Conservation (phyloP, 2,888 invertebrate species). For the Drosophila neonasuta region DNA sequence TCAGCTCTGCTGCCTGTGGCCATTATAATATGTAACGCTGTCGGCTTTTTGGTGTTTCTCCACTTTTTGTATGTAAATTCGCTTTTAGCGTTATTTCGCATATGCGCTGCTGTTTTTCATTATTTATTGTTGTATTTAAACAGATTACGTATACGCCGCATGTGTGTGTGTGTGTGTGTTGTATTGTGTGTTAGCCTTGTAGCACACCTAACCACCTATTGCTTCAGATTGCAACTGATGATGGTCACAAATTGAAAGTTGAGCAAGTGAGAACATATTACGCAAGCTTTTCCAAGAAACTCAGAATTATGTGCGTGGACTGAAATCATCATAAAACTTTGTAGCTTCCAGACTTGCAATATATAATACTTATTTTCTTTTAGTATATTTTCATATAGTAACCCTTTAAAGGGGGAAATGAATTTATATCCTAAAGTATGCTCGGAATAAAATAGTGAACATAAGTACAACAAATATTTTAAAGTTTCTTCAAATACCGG, state of each 20-base stretch:
- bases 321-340: no score
- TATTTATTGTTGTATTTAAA: conserved; percentile 75
- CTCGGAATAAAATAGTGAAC: no score
- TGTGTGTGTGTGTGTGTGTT: conserved; percentile 9
- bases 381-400: no score
- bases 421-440: no score
- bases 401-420: no score
- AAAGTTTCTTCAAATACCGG: no score
- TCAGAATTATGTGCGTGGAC: no score
- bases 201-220: conserved; percentile 39
- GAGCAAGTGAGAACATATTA: conserved; percentile 47
- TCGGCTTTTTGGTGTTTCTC: conserved; percentile 37
- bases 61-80: conserved; percentile 64
- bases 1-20: conserved; percentile 10
- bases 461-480: no score
- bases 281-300: conserved; percentile 29
- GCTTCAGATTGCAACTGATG: conserved; percentile 54
- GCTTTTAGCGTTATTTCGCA: conserved; percentile 54
- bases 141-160: conserved; percentile 70
- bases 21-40: conserved; percentile 57
- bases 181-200: conserved; percentile 24
- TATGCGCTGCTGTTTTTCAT: conserved; percentile 67
- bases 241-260: conserved; percentile 51
- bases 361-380: no score
- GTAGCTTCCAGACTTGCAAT: no score